These are phyloP conservation scores for Vidua macroura DNA, from an alignment of 2,113 vertebrate species.

Conservation along the genomic window DNA sequence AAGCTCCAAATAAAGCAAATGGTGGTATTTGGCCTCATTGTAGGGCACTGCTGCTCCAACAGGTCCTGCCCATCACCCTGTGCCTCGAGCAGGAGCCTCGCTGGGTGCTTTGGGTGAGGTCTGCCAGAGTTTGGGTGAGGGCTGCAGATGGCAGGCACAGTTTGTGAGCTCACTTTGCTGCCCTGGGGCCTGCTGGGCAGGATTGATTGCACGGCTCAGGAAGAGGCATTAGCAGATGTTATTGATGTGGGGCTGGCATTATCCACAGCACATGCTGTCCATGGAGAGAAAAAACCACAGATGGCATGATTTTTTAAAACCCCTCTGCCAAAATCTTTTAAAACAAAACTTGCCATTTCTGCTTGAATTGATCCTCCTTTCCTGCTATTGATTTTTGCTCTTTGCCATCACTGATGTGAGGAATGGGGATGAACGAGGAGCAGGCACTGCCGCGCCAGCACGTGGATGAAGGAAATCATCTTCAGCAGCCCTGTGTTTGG, in stretches of 20 bases:
- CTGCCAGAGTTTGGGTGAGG: background rate
- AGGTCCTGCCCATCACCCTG: fast-evolving
- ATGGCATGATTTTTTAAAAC: conserved; percentile 16
- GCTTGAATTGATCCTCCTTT: conserved; percentile 21
- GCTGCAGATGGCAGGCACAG: conserved; percentile 1
- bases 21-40: fast-evolving
- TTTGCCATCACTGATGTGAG: background rate
- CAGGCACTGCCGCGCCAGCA: fast-evolving
- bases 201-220: conserved; percentile 34
- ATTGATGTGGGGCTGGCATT: conserved; percentile 29
- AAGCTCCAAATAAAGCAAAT: background rate
- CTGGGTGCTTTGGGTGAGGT: background rate
- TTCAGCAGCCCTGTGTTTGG: background rate
- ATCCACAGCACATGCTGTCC: background rate
- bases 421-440: fast-evolving
- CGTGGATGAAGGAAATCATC: background rate
- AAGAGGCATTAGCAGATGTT: conserved; percentile 49
- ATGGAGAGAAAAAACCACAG: background rate
- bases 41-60: fast-evolving
- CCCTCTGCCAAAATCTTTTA: background rate
- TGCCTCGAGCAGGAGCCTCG: background rate
- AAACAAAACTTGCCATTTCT: conserved; percentile 22
- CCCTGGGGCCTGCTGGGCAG: background rate
- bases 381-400: background rate
- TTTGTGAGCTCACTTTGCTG: conserved; percentile 2